Percentiles rank a stretch among this genome's conserved stretches.
phyloP scores from a whole-genome alignment of 2,797 vertebrate genomes.

The Hippopotamyrus pictus region DNA sequence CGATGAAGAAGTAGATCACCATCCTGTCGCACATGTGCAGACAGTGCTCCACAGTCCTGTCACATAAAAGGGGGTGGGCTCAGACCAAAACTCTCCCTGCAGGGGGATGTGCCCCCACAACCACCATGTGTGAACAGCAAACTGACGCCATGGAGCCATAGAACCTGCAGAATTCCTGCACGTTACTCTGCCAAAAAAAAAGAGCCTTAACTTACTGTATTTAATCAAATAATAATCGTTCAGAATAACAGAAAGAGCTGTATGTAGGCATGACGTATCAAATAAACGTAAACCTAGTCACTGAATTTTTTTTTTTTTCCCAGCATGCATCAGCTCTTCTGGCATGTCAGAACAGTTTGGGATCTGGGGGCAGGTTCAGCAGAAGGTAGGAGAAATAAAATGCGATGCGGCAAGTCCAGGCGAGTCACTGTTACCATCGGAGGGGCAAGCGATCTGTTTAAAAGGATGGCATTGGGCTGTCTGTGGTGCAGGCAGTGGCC shows the following conservation, averaged over 20 bases:
- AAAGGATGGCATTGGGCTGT: neutral
- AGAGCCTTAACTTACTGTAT: neutral
- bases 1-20: constrained; percentile 95
- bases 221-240: neutral
- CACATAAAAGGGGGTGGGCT: neutral
- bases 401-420: constrained; percentile 29
- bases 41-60: constrained; percentile 78
- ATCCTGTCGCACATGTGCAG: constrained; percentile 93
- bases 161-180: neutral
- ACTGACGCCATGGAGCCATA: neutral
- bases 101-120: neutral
- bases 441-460: neutral
- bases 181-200: neutral
- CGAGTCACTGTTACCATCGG: constrained; percentile 20
- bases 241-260: neutral
- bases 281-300: neutral
- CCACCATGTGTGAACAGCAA: neutral
- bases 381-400: constrained; percentile 3
- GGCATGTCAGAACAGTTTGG: constrained; percentile 4
- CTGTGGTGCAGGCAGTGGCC: neutral
- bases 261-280: neutral
- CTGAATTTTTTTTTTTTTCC: neutral
- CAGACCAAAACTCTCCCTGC: neutral
- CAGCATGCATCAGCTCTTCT: neutral
- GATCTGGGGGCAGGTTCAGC: neutral